A percentile compares a stretch with the other conserved stretches of the same genome.
Conservation (phyloP, 2,113 vertebrate genomes). For the Pseudorhombus dupliciocellatus region DNA sequence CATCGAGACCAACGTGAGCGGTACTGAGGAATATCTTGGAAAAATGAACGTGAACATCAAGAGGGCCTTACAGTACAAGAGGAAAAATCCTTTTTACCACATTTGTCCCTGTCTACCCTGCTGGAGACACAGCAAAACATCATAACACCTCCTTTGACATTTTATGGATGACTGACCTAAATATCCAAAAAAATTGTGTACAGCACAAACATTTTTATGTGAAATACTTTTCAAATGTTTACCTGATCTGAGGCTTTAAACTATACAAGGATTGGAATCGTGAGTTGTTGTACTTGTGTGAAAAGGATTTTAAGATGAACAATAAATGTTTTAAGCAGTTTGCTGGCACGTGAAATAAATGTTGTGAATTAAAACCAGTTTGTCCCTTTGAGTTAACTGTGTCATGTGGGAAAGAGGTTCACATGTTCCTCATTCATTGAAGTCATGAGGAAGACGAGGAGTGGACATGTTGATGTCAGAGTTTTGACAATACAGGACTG, state of each 20-base stretch:
- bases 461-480: no score
- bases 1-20: slow-evolving; percentile 85
- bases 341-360: neutral
- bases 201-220: no score
- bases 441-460: neutral
- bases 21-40: slow-evolving; percentile 82
- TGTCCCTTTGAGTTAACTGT: neutral
- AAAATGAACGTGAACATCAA: slow-evolving; percentile 81
- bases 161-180: slow-evolving; percentile 9
- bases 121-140: slow-evolving; percentile 30
- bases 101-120: slow-evolving; percentile 76
- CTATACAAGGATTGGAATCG: no score
- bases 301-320: neutral
- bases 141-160: slow-evolving; percentile 15
- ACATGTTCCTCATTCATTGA: neutral
- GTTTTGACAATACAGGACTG: neutral
- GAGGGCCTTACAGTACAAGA: slow-evolving; percentile 84
- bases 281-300: neutral
- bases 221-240: no score
- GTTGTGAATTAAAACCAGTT: neutral
- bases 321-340: neutral
- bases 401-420: neutral
- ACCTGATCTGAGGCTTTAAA: no score
- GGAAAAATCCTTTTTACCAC: slow-evolving; percentile 83
- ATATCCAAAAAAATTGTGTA: neutral